These are phyloP conservation scores for Butorides virescens DNA, from an alignment of 2,113 vertebrate species.

Conservation along the genomic window DNA sequence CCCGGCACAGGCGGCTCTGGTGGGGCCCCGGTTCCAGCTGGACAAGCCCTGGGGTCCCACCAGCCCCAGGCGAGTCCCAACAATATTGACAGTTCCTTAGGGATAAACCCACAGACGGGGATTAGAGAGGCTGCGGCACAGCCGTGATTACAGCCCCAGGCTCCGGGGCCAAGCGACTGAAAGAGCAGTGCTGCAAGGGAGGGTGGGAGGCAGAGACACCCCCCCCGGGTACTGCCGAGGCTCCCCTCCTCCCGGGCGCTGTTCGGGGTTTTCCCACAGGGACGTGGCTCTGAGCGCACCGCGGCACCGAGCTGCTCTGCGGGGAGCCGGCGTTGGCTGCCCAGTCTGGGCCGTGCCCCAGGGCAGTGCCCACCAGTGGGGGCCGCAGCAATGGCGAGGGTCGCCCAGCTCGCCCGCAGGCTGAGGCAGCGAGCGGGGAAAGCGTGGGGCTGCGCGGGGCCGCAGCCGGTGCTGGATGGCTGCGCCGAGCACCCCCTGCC, in stretches of 20 bases:
- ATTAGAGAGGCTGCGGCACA: background rate
- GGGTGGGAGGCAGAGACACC: background rate
- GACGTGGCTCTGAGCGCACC: rapidly evolving
- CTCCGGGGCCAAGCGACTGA: background rate
- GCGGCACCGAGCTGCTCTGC: background rate
- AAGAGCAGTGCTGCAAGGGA: background rate
- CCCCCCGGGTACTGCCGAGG: background rate
- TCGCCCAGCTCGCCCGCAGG: background rate
- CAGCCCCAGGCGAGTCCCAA: background rate
- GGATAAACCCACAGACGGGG: background rate
- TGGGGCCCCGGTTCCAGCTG: rapidly evolving
- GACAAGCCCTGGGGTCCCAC: background rate
- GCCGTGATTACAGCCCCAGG: background rate
- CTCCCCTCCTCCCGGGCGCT: background rate
- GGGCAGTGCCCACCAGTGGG: background rate
- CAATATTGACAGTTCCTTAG: background rate
- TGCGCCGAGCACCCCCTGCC: background rate
- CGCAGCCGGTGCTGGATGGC: background rate
- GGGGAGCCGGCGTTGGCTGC: rapidly evolving
- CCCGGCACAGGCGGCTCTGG: rapidly evolving
- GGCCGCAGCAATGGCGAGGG: background rate
- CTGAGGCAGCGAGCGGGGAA: background rate
- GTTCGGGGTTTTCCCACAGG: background rate
- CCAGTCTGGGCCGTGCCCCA: rapidly evolving
- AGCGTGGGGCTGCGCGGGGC: background rate